phyloP scores from a whole-genome alignment of 2,113 vertebrate genomes.

The Pipa parva region DNA sequence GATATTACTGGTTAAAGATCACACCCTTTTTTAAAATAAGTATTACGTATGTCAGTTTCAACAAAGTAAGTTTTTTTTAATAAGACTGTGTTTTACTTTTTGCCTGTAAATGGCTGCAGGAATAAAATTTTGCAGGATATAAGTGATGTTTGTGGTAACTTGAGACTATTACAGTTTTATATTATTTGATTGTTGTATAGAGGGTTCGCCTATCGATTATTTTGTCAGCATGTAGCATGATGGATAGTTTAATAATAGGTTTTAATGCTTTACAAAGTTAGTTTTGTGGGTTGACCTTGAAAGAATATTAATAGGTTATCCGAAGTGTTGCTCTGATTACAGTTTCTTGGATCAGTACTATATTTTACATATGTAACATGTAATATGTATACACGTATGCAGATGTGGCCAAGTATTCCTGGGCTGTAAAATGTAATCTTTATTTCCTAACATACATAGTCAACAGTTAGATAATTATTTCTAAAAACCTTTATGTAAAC shows the following conservation, averaged over 20 bases:
- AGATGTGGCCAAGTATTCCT: no score
- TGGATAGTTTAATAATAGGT: conserved; percentile 38
- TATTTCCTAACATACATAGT: no score
- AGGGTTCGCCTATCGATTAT: conserved; percentile 56
- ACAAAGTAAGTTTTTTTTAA: no score
- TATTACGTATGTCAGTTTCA: no score
- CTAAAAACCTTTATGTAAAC: no score
- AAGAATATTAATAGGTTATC: conserved; percentile 47
- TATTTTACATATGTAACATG: conserved; percentile 53
- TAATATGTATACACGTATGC: no score
- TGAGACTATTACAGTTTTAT: conserved; percentile 46
- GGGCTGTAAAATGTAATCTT: no score
- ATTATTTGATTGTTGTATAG: conserved; percentile 46
- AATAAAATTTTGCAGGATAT: conserved; percentile 31
- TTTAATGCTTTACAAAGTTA: conserved; percentile 58
- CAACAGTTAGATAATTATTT: no score
- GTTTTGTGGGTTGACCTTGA: conserved; percentile 57
- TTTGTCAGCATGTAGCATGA: conserved; percentile 50
- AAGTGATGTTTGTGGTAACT: conserved; percentile 31
- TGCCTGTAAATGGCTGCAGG: conserved; percentile 20
- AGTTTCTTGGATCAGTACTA: conserved; percentile 54
- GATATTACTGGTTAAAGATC: no score
- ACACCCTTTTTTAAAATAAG: no score
- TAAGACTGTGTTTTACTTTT: conserved; percentile 2
- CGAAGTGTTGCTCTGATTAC: conserved; percentile 57